Conservation (phyloP, 2,888 invertebrate species). For the Protophormia terraenovae region DNA sequence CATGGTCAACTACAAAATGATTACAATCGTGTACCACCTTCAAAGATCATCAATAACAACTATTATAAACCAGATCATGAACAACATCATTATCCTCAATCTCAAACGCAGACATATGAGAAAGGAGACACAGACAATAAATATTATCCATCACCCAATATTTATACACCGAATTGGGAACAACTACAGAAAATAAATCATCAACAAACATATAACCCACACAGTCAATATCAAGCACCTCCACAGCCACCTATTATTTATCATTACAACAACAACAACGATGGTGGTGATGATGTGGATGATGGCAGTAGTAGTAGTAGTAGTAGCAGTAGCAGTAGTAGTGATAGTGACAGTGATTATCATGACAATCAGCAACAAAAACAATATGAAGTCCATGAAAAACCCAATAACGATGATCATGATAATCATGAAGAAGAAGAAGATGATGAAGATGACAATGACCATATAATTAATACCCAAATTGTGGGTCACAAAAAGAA, state of each 20-base stretch:
- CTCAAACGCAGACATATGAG: neutral
- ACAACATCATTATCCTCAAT: slow-evolving; percentile 1
- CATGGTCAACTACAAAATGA: slow-evolving; percentile 74
- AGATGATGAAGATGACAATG: slow-evolving; percentile 39
- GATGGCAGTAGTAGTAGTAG: too few species aligned
- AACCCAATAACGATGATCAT: slow-evolving; percentile 5
- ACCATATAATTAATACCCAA: neutral
- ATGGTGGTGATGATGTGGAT: slow-evolving; percentile 30
- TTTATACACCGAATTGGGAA: slow-evolving; percentile 12
- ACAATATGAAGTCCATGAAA: slow-evolving; percentile 68
- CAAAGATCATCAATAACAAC: slow-evolving; percentile 63
- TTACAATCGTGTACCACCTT: slow-evolving; percentile 35
- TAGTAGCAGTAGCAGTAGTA: neutral
- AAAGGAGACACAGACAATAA: slow-evolving; percentile 1
- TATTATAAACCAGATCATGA: slow-evolving; percentile 28
- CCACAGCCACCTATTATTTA: slow-evolving; percentile 45
- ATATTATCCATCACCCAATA: slow-evolving; percentile 13
- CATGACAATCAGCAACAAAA: slow-evolving; percentile 69
- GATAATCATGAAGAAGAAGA: neutral
- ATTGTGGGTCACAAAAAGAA: slow-evolving; percentile 9
- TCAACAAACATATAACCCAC: slow-evolving; percentile 56
- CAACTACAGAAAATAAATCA: neutral
- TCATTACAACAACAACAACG: slow-evolving; percentile 66
- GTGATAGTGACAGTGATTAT: slow-evolving; percentile 23
- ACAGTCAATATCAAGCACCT: slow-evolving; percentile 22